phyloP scores from a whole-genome alignment of 2,797 vertebrate genomes.

The Urosaurus nigricauda region DNA sequence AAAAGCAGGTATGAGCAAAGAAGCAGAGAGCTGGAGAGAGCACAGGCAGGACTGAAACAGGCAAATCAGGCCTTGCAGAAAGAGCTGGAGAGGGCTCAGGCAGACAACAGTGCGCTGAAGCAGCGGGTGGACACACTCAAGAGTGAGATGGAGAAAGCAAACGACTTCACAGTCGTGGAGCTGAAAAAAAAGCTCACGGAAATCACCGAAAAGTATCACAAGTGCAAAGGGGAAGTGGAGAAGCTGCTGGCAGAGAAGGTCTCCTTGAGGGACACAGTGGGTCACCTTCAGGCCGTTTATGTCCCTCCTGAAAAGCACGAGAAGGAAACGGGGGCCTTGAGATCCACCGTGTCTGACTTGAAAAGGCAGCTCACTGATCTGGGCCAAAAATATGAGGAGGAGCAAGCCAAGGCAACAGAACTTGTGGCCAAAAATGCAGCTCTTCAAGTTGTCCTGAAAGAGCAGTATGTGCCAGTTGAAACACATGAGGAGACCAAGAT shows the following conservation, averaged over 20 bases:
- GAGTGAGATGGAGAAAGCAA: slow-evolving; percentile 84
- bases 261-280: slow-evolving; percentile 80
- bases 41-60: slow-evolving; percentile 82
- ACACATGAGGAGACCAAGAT: slow-evolving; percentile 83
- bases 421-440: slow-evolving; percentile 80
- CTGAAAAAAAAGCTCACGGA: slow-evolving; percentile 89
- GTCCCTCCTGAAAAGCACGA: slow-evolving; percentile 82
- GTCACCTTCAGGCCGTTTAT: slow-evolving; percentile 76
- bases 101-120: slow-evolving; percentile 83
- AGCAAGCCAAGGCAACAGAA: slow-evolving; percentile 77
- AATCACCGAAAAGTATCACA: slow-evolving; percentile 81
- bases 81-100: slow-evolving; percentile 83
- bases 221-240: slow-evolving; percentile 85
- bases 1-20: slow-evolving; percentile 83
- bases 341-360: slow-evolving; percentile 76
- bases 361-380: slow-evolving; percentile 82
- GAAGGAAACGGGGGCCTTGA: slow-evolving; percentile 80
- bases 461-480: slow-evolving; percentile 83
- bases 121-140: slow-evolving; percentile 87
- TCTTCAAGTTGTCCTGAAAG: slow-evolving; percentile 81
- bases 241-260: slow-evolving; percentile 83
- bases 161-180: slow-evolving; percentile 82
- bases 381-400: slow-evolving; percentile 78
- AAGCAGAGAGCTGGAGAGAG: slow-evolving; percentile 81
- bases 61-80: slow-evolving; percentile 87